Evolutionary conservation across 2,888 invertebrate species (phyloP), one percentile per base, ranked within the genome.

Genomic region (Volucella inflata): DNA sequence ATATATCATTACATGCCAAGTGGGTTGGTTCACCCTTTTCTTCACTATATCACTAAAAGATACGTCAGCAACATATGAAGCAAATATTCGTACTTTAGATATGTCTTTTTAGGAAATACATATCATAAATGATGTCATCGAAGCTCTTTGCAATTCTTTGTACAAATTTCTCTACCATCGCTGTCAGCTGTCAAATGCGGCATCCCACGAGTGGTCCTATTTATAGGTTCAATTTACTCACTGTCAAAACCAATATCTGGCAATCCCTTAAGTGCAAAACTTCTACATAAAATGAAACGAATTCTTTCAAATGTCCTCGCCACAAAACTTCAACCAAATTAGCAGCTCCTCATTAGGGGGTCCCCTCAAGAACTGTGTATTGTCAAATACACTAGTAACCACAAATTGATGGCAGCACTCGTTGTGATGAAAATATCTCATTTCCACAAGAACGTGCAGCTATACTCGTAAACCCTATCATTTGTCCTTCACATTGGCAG

Each of bases 371-470:
- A 16, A 55, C 8, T 30, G 21, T 12, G 6, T 30, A 30, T 30
- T 21, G 10, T 17, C 53, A 36, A 53, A 8, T 8, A 4, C n/a
- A 30, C 0, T 0, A 30, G 36, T 12, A 8, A 1, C 14, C 14
- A 9, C 3, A 42, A 51, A 65, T 40, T 17, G 14, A 9, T 50
- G 46, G 0, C 4, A 30, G 6, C 8, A 2, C 64, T 21, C 40
- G 40, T 44, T 55, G 53, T 14, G 8, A 30, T 36, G 53, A 9
- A 53, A 44, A 68, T 36, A 12, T 55, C 53, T 44, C 16, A n/a
- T 9, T 50, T 50, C 4, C 40, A 44, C 44, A 42, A 21, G 53
- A n/a, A 21, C 42, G 40, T 6, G 17, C 50, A 65, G 21, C 21
- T 21, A 65, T 50, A 16, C 21, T 21, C 3, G 21, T 21, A 40